A percentile compares a stretch with the other conserved stretches of the same genome.
Conservation (phyloP, 2,113 vertebrate genomes). For the Brachyistius frenatus region DNA sequence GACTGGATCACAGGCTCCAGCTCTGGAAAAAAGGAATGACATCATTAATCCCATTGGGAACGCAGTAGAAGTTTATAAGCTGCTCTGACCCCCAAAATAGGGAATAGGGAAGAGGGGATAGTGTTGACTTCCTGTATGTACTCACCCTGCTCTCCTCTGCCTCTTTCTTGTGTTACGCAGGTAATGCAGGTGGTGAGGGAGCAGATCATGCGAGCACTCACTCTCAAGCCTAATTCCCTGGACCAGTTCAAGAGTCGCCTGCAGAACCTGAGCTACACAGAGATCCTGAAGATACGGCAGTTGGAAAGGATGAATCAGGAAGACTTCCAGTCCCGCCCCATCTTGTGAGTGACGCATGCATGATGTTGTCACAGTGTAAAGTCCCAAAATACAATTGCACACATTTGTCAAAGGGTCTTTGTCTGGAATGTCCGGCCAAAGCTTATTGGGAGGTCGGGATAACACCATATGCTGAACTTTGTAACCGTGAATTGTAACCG, state of each 20-base stretch:
- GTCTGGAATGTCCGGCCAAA: not conserved
- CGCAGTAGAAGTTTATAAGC: constrained; percentile 12
- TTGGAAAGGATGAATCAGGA: constrained; percentile 99
- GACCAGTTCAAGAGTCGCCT: constrained; percentile 99
- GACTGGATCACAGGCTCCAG: constrained; percentile 54
- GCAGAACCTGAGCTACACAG: constrained; percentile 98
- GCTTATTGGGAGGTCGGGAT: not conserved
- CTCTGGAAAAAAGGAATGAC: constrained; percentile 14
- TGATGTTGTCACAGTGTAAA: not conserved
- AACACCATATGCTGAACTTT: no score
- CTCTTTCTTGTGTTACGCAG: constrained; percentile 75
- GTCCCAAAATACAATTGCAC: not conserved
- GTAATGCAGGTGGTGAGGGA: constrained; percentile 99
- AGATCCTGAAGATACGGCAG: constrained; percentile 99
- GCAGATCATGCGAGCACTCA: constrained; percentile 98
- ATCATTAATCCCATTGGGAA: constrained; percentile 45
- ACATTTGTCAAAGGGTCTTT: not conserved
- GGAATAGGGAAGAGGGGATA: no score
- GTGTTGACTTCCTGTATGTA: constrained; percentile 19
- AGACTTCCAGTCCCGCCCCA: constrained; percentile 98
- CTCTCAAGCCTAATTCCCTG: constrained; percentile 98
- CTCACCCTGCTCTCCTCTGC: constrained; percentile 1
- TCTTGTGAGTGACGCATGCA: constrained; percentile 88
- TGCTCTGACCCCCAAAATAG: constrained; percentile 5
- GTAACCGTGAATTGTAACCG: not conserved